Base-by-base conservation (phyloP, 2,797 vertebrate genomes). In the Gobio occitaniae region DNA sequence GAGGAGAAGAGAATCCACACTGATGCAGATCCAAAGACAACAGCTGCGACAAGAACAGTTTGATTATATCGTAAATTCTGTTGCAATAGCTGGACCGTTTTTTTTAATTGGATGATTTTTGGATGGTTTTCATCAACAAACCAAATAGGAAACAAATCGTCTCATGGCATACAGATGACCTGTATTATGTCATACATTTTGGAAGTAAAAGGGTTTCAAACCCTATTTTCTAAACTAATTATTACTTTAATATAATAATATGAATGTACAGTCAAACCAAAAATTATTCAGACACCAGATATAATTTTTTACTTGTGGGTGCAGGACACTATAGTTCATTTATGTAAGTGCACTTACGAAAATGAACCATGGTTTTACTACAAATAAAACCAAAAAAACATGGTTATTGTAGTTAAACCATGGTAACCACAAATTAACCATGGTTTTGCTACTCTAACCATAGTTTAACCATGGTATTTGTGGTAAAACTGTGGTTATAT, bases 1-100 rank as follows among this genome's bases (percentile, higher is more conserved):
- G 77, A 87, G 25, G 80, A 83, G 36, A 16, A 44, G 82, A 17
- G 59, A 44, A 81, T 52, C 52, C 44, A 8, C 7, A 54, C 72
- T 74, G 82, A 87, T 63, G 56, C 72, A 63, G n/a, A 66, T 80
- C 77, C 82, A 80, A 59, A 61, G 9, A 54, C 47, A 78, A 82
- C 52, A 74, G 50, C 44, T 63, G 25, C 9, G 38, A 66, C 32
- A 83, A 72, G 70, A 78, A 84, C 68, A 21, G 76, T 74, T 66
- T 15, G 71, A 68, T 72, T 19, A 7, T 41, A 70, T 75, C 47
- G 16, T 47, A 25, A 72, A 66, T 54, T 41, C 25, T 11, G 41
- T 25, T 63, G 59, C 25, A 25, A 59, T 52, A 69, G 70, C 41
- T 13, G 56, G 65, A 50, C 69, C 4, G 0, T 19, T 29, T 74